Conservation (phyloP, 1,140 invertebrate species). For the Ceratina japonica region DNA sequence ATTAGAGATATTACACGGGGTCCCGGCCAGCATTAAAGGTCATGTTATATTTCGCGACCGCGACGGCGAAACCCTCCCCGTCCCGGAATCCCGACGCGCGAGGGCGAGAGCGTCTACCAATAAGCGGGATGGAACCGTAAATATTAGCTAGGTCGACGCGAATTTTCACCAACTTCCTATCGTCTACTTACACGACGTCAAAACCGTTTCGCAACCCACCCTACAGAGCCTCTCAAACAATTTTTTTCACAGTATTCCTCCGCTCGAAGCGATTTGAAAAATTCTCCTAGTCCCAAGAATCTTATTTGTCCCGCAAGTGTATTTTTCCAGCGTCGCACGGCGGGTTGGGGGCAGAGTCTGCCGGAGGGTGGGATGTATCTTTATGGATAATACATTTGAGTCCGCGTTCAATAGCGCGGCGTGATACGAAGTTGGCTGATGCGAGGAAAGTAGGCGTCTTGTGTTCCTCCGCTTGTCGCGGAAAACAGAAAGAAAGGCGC, state of each 20-base stretch:
- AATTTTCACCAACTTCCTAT: constrained; percentile 9
- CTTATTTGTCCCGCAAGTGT: no score
- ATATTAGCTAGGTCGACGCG: constrained; percentile 6
- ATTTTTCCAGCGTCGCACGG: no score
- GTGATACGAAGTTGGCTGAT: constrained; percentile 38
- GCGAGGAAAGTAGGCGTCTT: constrained; percentile 18
- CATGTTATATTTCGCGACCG: constrained; percentile 40
- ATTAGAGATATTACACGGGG: constrained; percentile 50
- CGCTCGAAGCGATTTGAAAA: no score
- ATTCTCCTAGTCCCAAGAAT: no score
- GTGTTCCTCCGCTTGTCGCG: no score
- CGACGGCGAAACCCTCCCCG: constrained; percentile 3
- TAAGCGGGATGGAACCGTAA: constrained; percentile 39
- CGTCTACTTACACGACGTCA: no score
- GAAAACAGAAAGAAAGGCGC: constrained; percentile 24
- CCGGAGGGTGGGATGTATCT: not conserved
- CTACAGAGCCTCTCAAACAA: no score
- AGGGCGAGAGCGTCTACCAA: constrained; percentile 10
- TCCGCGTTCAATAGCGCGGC: constrained; percentile 44
- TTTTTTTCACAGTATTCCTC: no score
- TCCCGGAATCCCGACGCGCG: not conserved
- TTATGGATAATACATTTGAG: constrained; percentile 50
- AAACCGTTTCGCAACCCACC: no score
- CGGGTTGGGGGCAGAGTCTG: not conserved
- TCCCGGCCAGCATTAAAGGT: constrained; percentile 30